Evolutionary conservation across 2,888 invertebrate genomes (phyloP).

Genomic region (Penaeus monodon): DNA sequence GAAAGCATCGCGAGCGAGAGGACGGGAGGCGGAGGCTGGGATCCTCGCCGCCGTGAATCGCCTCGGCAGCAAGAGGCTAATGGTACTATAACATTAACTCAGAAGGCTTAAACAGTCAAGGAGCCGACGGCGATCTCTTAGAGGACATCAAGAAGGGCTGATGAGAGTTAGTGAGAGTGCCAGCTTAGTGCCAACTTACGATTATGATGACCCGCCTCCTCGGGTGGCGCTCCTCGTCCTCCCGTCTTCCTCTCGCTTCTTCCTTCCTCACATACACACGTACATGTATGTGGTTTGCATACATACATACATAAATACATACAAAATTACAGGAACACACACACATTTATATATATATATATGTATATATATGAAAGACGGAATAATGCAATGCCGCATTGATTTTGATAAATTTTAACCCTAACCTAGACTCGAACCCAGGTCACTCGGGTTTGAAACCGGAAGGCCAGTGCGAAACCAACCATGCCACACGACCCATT

Average conservation of each 20-base stretch:
- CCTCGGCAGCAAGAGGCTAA: conserved; percentile 33
- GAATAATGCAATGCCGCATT: no score
- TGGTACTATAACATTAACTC: conserved; percentile 56
- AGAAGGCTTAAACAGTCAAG: conserved; percentile 39
- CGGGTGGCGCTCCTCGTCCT: not conserved
- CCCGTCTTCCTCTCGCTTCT: not conserved
- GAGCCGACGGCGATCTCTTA: conserved; percentile 44
- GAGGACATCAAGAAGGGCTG: conserved; percentile 40
- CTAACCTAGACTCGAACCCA: no score
- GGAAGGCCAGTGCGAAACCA: no score
- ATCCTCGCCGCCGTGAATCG: not conserved
- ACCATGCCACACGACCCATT: no score
- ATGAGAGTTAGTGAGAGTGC: conserved; percentile 49
- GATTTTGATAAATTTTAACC: no score
- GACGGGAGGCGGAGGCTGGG: no score
- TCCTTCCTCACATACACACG: not conserved
- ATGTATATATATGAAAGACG: no score
- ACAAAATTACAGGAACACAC: no score
- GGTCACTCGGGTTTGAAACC: no score
- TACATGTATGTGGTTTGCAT: no score
- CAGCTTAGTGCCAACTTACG: conserved; percentile 49
- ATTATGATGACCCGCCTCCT: conserved; percentile 40
- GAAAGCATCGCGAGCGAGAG: conserved; percentile 4
- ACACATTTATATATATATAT: no score
- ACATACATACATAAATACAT: no score